Evolutionary conservation across 2,888 invertebrate genomes (phyloP).

Genomic region (Petrolisthes cinctipes): DNA sequence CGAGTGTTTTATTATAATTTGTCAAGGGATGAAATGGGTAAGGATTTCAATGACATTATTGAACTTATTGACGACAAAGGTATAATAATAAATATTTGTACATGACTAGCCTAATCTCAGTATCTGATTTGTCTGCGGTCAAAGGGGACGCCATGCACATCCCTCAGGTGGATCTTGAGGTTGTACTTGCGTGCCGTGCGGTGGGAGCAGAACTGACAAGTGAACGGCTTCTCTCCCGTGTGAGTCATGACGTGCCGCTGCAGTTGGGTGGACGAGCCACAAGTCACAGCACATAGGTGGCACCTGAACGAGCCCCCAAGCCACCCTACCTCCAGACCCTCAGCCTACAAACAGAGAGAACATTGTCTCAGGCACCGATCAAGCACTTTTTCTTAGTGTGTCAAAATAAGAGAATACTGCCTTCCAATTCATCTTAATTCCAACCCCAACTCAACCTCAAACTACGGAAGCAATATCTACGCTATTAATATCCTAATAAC

Average conservation of each 20-base stretch:
- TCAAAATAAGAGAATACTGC: no score
- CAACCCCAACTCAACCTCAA: no score
- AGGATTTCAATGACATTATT: no score
- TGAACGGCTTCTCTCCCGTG: constrained; percentile 61
- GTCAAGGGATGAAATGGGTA: no score
- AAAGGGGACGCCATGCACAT: constrained; percentile 48
- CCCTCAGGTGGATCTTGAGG: constrained; percentile 59
- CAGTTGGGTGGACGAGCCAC: constrained; percentile 54
- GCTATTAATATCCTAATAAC: no score
- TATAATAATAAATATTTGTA: no score
- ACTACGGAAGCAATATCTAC: no score
- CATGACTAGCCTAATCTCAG: constrained; percentile 2
- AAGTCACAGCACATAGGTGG: constrained; percentile 46
- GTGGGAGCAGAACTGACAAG: constrained; percentile 57
- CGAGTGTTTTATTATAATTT: no score
- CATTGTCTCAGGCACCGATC: constrained; percentile 31
- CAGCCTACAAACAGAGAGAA: constrained; percentile 55
- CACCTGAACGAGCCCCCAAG: constrained; percentile 50
- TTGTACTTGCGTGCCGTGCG: constrained; percentile 63
- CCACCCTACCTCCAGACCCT: constrained; percentile 56
- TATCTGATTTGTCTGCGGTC: constrained; percentile 47
- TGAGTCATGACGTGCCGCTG: constrained; percentile 61
- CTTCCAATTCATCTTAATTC: no score
- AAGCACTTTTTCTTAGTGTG: not conserved
- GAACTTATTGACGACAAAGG: no score